These are phyloP conservation scores for Aleiodes sp. DNA, from an alignment of 1,140 invertebrate genomes.

Conservation along the genomic window DNA sequence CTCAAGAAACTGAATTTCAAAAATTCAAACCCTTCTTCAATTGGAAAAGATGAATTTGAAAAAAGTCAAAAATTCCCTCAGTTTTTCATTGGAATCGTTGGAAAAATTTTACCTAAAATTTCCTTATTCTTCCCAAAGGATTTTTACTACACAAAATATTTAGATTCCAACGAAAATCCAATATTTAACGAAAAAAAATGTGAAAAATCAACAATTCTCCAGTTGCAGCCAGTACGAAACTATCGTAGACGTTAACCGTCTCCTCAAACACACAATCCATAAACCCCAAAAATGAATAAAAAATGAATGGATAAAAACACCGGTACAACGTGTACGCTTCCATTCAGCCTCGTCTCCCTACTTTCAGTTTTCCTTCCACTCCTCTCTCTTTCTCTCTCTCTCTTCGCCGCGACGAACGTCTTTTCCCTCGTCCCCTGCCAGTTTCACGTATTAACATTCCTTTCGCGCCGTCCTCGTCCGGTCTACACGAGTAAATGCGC, in stretches of 20 bases:
- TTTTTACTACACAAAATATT: too few relatives aligned
- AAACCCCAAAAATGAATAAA: neutral
- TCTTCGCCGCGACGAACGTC: neutral
- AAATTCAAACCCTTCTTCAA: too few relatives aligned
- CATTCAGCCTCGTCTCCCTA: neutral
- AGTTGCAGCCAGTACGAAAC: neutral
- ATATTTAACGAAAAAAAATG: neutral
- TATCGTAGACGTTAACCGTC: neutral
- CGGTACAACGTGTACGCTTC: slow-evolving; percentile 14
- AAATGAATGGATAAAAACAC: slow-evolving; percentile 13
- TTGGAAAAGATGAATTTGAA: too few relatives aligned
- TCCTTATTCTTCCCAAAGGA: too few relatives aligned
- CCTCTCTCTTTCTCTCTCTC: neutral
- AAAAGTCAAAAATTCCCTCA: too few relatives aligned
- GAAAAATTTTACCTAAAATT: too few relatives aligned
- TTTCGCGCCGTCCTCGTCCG: slow-evolving; percentile 28
- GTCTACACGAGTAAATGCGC: slow-evolving; percentile 4
- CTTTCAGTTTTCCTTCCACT: neutral
- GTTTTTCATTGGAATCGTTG: too few relatives aligned
- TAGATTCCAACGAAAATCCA: too few relatives aligned
- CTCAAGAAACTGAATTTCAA: too few relatives aligned
- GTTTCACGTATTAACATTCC: slow-evolving; percentile 30
- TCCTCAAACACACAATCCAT: neutral
- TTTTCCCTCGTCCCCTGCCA: neutral
- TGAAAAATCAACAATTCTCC: neutral